Conservation (phyloP, 2,797 vertebrate species). For the Chaunax sp. region DNA sequence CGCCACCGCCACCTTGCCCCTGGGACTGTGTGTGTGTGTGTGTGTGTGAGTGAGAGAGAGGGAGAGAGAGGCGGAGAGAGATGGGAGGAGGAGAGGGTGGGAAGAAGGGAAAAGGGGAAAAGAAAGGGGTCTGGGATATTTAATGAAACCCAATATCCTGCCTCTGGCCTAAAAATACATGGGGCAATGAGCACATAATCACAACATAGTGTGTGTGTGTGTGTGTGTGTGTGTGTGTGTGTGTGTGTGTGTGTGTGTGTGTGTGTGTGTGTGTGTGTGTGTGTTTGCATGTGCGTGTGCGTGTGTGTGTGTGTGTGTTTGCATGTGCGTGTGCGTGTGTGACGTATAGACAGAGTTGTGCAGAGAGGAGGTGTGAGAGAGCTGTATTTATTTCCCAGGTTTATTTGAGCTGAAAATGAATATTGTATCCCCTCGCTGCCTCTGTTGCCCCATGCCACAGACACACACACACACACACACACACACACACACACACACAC, state of each 20-base stretch:
- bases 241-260: no score
- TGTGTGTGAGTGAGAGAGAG: constrained; percentile 7
- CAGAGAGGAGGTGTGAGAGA: constrained; percentile 27
- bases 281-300: no score
- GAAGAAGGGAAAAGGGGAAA: constrained; percentile 8
- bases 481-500: constrained; percentile 4
- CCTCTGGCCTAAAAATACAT: constrained; percentile 84
- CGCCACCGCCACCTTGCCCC: constrained; percentile 58
- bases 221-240: not conserved
- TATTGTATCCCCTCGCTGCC: constrained; percentile 3
- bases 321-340: constrained; percentile 2
- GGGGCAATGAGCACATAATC: constrained; percentile 64
- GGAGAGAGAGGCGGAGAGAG: not conserved
- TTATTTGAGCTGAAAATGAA: constrained; percentile 65
- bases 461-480: not conserved
- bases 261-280: constrained; percentile 15
- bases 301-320: constrained; percentile 23
- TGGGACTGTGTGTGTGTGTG: constrained; percentile 40
- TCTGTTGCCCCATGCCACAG: not conserved
- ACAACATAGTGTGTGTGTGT: constrained; percentile 42
- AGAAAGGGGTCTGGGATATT: constrained; percentile 59
- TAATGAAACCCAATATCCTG: constrained; percentile 79
- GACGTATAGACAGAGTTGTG: constrained; percentile 25
- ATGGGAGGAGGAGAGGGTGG: constrained; percentile 20
- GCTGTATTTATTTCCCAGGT: constrained; percentile 36